A percentile compares a stretch with the other conserved stretches of the same genome.
These are phyloP conservation scores for Manis javanica DNA, from an alignment of 2,797 vertebrate genomes.

Conservation along the genomic window DNA sequence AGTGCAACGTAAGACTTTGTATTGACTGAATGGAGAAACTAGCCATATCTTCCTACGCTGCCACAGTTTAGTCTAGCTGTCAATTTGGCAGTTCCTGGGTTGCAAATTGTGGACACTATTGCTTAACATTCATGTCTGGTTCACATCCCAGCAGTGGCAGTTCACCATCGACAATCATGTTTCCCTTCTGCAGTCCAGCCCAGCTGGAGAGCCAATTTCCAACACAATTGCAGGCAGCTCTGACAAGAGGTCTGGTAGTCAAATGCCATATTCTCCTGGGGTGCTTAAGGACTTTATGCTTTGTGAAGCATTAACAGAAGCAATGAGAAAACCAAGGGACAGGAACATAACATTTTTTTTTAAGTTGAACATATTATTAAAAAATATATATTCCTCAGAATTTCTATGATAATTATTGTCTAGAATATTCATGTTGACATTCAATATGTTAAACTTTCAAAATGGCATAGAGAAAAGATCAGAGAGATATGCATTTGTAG, in stretches of 20 bases:
- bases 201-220: constrained; percentile 58
- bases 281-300: neutral
- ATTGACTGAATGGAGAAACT: neutral
- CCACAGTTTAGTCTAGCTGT: constrained; percentile 44
- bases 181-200: constrained; percentile 44
- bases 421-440: constrained; percentile 56
- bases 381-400: neutral
- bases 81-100: constrained; percentile 46
- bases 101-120: constrained; percentile 47
- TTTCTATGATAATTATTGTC: neutral
- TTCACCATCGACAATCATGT: constrained; percentile 36
- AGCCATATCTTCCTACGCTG: constrained; percentile 21
- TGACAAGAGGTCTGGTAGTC: constrained; percentile 49
- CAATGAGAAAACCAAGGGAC: neutral
- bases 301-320: constrained; percentile 20
- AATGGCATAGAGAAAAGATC: constrained; percentile 30
- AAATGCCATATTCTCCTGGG: constrained; percentile 14
- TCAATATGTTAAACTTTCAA: constrained; percentile 28
- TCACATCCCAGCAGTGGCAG: constrained; percentile 35
- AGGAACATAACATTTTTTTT: neutral
- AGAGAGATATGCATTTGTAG: neutral
- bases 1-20: constrained; percentile 30
- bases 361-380: neutral
- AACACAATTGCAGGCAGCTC: neutral
- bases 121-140: constrained; percentile 72